These are phyloP conservation scores for Cotesia typhae DNA, from an alignment of 1,140 invertebrate species.

Conservation along the genomic window DNA sequence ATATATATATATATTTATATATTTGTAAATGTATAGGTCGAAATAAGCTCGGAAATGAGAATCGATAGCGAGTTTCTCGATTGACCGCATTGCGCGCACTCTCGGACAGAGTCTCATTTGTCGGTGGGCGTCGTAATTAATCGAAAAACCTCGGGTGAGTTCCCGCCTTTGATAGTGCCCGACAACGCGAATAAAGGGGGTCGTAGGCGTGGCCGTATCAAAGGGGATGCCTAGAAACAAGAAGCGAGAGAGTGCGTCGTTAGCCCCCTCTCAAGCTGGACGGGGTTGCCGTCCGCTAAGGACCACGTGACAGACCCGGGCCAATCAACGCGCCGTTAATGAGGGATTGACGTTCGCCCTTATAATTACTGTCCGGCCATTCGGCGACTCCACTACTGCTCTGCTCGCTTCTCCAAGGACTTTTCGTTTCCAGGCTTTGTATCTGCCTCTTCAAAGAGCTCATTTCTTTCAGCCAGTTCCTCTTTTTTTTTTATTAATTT, in stretches of 20 bases:
- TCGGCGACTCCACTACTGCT: constrained; percentile 21
- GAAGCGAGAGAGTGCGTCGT: constrained; percentile 29
- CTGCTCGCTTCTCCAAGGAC: too few species aligned
- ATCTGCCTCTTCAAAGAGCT: too few species aligned
- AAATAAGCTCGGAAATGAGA: constrained; percentile 16
- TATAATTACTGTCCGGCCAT: constrained; percentile 43
- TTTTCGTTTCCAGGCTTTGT: too few species aligned
- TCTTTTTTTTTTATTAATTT: neutral
- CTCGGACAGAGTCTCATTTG: constrained; percentile 54
- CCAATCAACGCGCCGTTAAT: constrained; percentile 58
- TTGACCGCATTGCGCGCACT: constrained; percentile 38
- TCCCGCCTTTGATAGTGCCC: constrained; percentile 60
- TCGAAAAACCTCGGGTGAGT: constrained; percentile 44
- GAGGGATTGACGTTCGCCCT: constrained; percentile 46
- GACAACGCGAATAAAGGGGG: constrained; percentile 48
- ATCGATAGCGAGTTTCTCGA: constrained; percentile 34
- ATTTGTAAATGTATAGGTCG: constrained; percentile 1
- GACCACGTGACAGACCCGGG: constrained; percentile 49
- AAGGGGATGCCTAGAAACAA: constrained; percentile 61
- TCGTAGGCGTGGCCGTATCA: constrained; percentile 59
- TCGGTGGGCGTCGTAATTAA: constrained; percentile 65
- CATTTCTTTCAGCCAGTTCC: too few species aligned
- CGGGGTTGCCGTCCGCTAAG: constrained; percentile 25
- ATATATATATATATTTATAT: constrained; percentile 18
- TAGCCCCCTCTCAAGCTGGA: constrained; percentile 26